A percentile compares a stretch with the other conserved stretches of the same genome.
These are phyloP conservation scores for Odontamblyopus lacepedii DNA, from an alignment of 2,797 vertebrate genomes.

Conservation along the genomic window DNA sequence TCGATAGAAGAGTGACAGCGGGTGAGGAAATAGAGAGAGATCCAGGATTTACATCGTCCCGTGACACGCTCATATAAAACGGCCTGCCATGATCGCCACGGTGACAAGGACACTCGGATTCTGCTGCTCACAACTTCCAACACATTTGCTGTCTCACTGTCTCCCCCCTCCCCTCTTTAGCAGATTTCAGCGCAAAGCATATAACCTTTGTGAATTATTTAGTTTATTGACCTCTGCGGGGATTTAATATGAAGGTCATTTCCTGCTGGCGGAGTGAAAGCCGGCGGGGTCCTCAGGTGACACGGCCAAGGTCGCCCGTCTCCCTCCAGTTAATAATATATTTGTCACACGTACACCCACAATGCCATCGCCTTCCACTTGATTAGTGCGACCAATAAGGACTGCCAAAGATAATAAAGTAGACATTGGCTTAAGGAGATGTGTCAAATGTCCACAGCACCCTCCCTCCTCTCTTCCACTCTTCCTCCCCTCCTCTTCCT, in stretches of 20 bases:
- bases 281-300: conserved; percentile 83
- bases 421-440: conserved; percentile 83
- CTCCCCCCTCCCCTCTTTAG: conserved; percentile 48
- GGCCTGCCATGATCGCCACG: conserved; percentile 63
- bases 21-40: conserved; percentile 68
- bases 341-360: conserved; percentile 79
- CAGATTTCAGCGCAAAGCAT: conserved; percentile 76
- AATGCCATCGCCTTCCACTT: conserved; percentile 77
- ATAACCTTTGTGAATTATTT: conserved; percentile 88
- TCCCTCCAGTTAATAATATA: conserved; percentile 83
- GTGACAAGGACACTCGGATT: conserved; percentile 70
- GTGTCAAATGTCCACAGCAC: conserved; percentile 81
- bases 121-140: conserved; percentile 68
- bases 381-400: conserved; percentile 85
- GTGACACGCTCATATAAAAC: conserved; percentile 71
- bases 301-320: conserved; percentile 79
- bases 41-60: conserved; percentile 75
- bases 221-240: conserved; percentile 85
- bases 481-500: conserved; percentile 40
- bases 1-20: conserved; percentile 70
- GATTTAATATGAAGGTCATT: conserved; percentile 85
- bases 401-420: conserved; percentile 85
- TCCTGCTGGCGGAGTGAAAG: conserved; percentile 76
- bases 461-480: conserved; percentile 50
- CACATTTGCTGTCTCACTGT: conserved; percentile 65